Evolutionary conservation across 2,797 vertebrate genomes (phyloP).

Genomic region (Neomorphus geoffroyi): DNA sequence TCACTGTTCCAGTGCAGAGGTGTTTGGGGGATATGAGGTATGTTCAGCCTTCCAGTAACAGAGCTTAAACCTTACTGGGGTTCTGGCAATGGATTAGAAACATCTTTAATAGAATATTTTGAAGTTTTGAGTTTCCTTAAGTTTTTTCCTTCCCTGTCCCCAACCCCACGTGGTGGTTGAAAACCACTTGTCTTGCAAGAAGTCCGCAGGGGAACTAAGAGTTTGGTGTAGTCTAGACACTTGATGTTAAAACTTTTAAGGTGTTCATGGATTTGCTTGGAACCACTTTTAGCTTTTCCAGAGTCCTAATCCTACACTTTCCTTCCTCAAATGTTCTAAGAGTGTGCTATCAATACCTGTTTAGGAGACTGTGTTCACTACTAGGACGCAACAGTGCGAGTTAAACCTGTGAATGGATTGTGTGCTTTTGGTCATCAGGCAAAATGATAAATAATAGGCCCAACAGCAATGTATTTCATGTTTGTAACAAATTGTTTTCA

Average conservation of each 20-base stretch:
- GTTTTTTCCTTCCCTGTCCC: neutral
- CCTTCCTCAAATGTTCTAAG: neutral
- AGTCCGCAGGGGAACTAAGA: neutral
- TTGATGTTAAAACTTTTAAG: neutral
- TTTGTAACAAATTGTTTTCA: neutral
- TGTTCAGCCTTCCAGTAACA: neutral
- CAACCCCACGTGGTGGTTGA: neutral
- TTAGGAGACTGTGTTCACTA: neutral
- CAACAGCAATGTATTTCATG: neutral
- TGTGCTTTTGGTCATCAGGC: fast-evolving
- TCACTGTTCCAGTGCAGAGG: neutral
- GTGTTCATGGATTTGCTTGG: neutral
- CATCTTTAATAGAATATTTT: neutral
- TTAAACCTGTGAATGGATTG: neutral
- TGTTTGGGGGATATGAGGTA: neutral
- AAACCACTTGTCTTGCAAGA: neutral
- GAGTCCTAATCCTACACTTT: neutral
- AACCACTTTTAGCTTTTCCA: neutral
- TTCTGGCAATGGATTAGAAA: neutral
- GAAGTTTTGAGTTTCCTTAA: neutral
- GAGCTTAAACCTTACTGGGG: neutral
- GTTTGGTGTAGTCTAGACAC: neutral
- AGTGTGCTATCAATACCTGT: neutral
- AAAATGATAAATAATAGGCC: neutral
- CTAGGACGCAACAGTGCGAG: fast-evolving